Conservation (phyloP, 2,888 invertebrate species). For the Mimas tiliae region DNA sequence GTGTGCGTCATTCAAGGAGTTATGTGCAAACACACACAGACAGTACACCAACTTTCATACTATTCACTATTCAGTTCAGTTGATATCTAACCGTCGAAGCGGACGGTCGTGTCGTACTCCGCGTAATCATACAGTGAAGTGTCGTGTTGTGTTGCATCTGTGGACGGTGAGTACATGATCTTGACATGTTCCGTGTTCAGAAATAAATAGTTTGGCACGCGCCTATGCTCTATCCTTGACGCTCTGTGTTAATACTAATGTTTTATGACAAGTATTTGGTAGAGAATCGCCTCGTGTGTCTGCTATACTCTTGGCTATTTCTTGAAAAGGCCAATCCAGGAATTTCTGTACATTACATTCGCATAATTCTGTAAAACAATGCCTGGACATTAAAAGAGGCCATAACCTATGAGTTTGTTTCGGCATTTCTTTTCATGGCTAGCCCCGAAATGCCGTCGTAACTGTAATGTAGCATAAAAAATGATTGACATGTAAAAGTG, state of each 20-base stretch:
- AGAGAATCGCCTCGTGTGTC: too few relatives aligned
- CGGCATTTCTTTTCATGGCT: too few relatives aligned
- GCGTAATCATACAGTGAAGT: conserved; percentile 39
- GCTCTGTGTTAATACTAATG: conserved; percentile 24
- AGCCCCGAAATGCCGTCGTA: too few relatives aligned
- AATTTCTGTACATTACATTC: too few relatives aligned
- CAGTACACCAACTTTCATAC: conserved; percentile 57
- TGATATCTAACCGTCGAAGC: conserved; percentile 56
- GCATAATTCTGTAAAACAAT: too few relatives aligned
- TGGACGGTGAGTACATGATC: conserved; percentile 69
- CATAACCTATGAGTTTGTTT: too few relatives aligned
- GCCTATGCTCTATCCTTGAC: conserved; percentile 63
- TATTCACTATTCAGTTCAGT: conserved; percentile 47
- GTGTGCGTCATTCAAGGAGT: conserved; percentile 53
- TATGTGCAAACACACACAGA: conserved; percentile 39
- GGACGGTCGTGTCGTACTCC: conserved; percentile 49
- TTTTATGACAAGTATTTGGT: too few relatives aligned
- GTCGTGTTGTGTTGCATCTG: conserved; percentile 70
- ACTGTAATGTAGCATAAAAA: too few relatives aligned
- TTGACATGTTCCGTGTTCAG: conserved; percentile 52
- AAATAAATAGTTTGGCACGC: conserved; percentile 77
- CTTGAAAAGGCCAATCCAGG: too few relatives aligned
- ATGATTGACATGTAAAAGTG: too few relatives aligned
- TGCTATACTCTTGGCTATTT: too few relatives aligned
- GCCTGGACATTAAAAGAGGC: too few relatives aligned